phyloP scores from a whole-genome alignment of 2,888 invertebrate genomes.

The Drosophila nr. medialis region DNA sequence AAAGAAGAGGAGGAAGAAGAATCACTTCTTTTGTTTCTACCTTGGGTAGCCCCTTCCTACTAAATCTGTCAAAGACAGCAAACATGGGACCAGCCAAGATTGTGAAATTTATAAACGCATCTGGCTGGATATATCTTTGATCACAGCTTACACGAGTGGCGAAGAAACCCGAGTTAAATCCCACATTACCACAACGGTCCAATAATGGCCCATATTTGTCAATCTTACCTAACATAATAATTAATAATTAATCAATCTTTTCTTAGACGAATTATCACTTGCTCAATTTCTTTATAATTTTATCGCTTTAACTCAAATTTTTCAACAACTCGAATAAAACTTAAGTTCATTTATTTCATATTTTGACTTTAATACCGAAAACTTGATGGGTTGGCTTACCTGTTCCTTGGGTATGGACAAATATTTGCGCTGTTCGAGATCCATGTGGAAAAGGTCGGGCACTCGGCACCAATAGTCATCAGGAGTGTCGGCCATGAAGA shows the following conservation, averaged over 20 bases:
- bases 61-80: too few species aligned
- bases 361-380: not conserved
- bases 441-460: conserved; percentile 87
- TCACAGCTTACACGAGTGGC: too few species aligned
- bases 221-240: not conserved
- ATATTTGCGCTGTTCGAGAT: conserved; percentile 86
- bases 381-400: conserved; percentile 80
- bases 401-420: conserved; percentile 88
- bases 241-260: too few species aligned
- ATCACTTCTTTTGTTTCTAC: too few species aligned
- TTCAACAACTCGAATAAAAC: not conserved
- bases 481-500: conserved; percentile 96
- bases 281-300: not conserved
- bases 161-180: not conserved
- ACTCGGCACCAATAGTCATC: conserved; percentile 93
- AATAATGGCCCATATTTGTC: too few species aligned
- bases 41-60: too few species aligned
- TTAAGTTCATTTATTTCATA: not conserved
- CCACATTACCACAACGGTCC: not conserved
- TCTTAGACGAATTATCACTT: not conserved
- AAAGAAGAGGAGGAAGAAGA: too few species aligned
- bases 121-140: too few species aligned
- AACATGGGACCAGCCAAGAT: too few species aligned
- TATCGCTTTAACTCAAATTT: not conserved
- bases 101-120: too few species aligned